Evolutionary conservation across 2,113 vertebrate genomes (phyloP), one percentile per base, ranked within the genome.

Genomic region (Pollimyrus isidori): DNA sequence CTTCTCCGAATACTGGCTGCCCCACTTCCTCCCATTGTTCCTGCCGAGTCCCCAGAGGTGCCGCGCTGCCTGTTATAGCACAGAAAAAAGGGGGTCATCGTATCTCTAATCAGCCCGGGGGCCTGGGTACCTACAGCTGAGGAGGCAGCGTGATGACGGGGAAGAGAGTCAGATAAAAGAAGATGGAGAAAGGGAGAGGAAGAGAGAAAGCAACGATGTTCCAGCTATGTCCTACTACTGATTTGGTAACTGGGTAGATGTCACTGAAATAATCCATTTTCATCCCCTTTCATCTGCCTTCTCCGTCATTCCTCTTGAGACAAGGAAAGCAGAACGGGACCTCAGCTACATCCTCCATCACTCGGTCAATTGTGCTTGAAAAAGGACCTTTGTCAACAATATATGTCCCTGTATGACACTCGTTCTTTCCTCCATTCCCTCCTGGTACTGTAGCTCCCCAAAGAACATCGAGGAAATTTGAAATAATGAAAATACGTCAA

Each of bases 81-180:
- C 86, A 87, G 86, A 87, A 35, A 86, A 86, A 87, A 87, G 86
- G 86, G 86, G 86, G 86, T 87, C 86, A 87, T 39, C 86, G 86
- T 87, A 87, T 87, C 49, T 35, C 86, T 87, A 87, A 87, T 87
- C 49, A 87, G 86, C 26, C 86, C 86, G 30, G 86, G 86, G 86
- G 49, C 86, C 50, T 39, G 13, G 49, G 49, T 35, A 52, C 49
- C 86, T 53, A 21, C 49, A 23, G 26, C 48, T 39, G 26, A 35
- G 26, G 86, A 49, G 48, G 26, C n/a, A 30, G 50, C 23, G 26
- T 26, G 86, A 87, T 19, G 50, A 39, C 30, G 17, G n/a, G 49
- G 42, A 15, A 35, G 52, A 17, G 49, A 56, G 86, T 7, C 15
- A 35, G 49, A 87, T 19, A 56, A 39, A 53, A 53, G 30, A 30